Conservation (phyloP, 2,113 vertebrate species). For the Catharus minimus region DNA sequence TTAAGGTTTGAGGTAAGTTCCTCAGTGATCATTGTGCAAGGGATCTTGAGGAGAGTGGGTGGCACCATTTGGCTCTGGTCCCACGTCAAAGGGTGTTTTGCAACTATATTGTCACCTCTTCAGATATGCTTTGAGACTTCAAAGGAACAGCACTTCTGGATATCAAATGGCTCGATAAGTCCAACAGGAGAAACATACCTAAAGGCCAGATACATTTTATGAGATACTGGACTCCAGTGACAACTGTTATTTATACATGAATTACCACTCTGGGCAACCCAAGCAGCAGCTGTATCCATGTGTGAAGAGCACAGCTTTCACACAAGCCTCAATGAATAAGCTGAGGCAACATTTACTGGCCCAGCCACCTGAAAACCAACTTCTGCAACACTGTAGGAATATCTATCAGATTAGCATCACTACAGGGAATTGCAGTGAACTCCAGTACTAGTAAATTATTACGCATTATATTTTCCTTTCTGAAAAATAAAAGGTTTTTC, state of each 20-base stretch:
- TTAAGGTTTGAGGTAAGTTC: background rate
- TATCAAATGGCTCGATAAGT: background rate
- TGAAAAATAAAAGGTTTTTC: background rate
- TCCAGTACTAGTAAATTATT: background rate
- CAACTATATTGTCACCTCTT: background rate
- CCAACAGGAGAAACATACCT: background rate
- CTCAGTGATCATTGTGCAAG: background rate
- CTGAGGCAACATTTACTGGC: background rate
- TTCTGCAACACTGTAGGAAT: background rate
- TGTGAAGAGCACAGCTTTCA: background rate
- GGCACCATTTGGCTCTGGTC: background rate
- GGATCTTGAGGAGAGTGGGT: background rate
- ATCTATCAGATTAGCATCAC: background rate
- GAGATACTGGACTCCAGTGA: background rate
- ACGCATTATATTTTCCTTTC: background rate
- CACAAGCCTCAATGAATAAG: rapidly evolving
- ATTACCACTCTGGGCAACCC: background rate
- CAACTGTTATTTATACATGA: background rate
- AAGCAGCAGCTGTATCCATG: background rate
- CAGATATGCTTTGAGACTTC: background rate
- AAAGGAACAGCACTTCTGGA: background rate
- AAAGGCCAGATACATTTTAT: background rate
- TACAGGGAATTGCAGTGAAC: background rate
- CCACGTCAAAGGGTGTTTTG: background rate
- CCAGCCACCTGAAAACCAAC: background rate